Conservation (phyloP, 2,113 vertebrate species). For the Lates calcarifer region DNA sequence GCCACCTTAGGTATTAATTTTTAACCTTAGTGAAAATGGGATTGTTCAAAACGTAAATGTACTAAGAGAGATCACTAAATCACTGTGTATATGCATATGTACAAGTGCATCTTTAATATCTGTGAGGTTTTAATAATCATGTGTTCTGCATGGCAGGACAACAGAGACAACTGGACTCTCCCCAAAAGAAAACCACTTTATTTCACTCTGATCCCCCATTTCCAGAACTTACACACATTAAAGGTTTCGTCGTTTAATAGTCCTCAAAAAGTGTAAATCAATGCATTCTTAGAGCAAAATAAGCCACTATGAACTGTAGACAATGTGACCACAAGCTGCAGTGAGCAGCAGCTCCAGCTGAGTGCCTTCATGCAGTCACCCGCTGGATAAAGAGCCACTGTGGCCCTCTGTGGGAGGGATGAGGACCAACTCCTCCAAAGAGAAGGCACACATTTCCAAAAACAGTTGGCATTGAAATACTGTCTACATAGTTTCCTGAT, state of each 20-base stretch:
- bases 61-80: no score
- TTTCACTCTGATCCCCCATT: slow-evolving; percentile 53
- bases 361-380: slow-evolving; percentile 55
- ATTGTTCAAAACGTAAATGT: not conserved
- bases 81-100: no score
- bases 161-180: not conserved
- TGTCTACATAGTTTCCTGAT: slow-evolving; percentile 74
- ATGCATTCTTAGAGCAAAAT: slow-evolving; percentile 72
- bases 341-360: slow-evolving; percentile 67
- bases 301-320: slow-evolving; percentile 76
- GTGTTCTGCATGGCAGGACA: not conserved
- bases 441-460: slow-evolving; percentile 82
- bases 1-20: not conserved
- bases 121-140: not conserved
- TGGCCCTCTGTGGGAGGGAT: slow-evolving; percentile 50
- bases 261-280: slow-evolving; percentile 70
- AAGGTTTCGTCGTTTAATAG: slow-evolving; percentile 61
- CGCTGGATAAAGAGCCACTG: slow-evolving; percentile 59
- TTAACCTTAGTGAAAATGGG: not conserved
- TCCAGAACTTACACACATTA: slow-evolving; percentile 53
- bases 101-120: not conserved
- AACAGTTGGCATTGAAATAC: slow-evolving; percentile 78
- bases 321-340: slow-evolving; percentile 51
- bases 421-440: slow-evolving; percentile 68
- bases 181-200: slow-evolving; percentile 65